A percentile compares a stretch with the other conserved stretches of the same genome.
These are phyloP conservation scores for Brassicogethes aeneus DNA, from an alignment of 2,888 invertebrate genomes.

Conservation along the genomic window DNA sequence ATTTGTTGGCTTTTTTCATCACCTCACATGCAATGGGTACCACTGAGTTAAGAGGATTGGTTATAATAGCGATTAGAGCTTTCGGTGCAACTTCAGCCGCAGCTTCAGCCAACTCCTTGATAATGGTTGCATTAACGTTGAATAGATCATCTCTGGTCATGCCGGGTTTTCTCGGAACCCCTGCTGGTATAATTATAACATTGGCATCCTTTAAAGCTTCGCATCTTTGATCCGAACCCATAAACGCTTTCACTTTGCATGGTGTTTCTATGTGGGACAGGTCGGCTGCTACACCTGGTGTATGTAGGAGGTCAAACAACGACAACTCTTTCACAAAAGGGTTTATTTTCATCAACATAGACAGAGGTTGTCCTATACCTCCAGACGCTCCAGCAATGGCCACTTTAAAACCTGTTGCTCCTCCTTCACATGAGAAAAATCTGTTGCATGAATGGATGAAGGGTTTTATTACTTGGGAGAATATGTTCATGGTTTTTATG, in stretches of 20 bases:
- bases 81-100: slow-evolving; percentile 33
- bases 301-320: slow-evolving; percentile 52
- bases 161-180: slow-evolving; percentile 51
- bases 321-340: slow-evolving; percentile 70
- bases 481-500: too few relatives aligned
- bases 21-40: slow-evolving; percentile 44
- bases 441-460: too few relatives aligned
- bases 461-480: too few relatives aligned
- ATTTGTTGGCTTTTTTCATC: slow-evolving; percentile 38
- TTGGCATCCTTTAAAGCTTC: slow-evolving; percentile 47
- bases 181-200: slow-evolving; percentile 59
- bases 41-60: slow-evolving; percentile 42
- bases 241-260: slow-evolving; percentile 33
- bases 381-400: slow-evolving; percentile 90
- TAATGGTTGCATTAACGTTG: slow-evolving; percentile 40
- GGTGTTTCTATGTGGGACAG: slow-evolving; percentile 43
- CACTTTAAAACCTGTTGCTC: slow-evolving; percentile 57
- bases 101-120: slow-evolving; percentile 33
- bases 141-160: slow-evolving; percentile 53
- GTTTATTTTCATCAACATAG: slow-evolving; percentile 82
- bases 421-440: too few relatives aligned
- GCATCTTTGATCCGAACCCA: slow-evolving; percentile 32
- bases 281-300: slow-evolving; percentile 41
- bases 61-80: slow-evolving; percentile 41
- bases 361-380: slow-evolving; percentile 91